Evolutionary conservation across 2,888 invertebrate species (phyloP), one percentile per base, ranked within the genome.

Genomic region (Drosophila rubida): DNA sequence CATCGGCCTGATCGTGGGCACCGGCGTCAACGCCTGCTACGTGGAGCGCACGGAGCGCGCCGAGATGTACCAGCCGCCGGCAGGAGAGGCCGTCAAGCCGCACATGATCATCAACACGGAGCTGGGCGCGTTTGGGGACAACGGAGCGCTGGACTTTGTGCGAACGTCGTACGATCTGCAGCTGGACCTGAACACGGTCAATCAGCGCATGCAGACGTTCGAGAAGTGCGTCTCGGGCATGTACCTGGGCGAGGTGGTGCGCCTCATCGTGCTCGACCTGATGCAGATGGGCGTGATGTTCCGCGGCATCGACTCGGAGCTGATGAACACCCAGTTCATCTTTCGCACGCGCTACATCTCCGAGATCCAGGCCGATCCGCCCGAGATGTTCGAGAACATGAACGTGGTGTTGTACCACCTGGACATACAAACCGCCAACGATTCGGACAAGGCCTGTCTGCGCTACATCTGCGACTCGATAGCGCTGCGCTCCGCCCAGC

Each of bases 1-100:
- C 87, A 93, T 98, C 91, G 98, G 97, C 86, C 62, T 88, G 44
- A 89, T 88, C 83, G 71, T 90, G 95, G 97, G 98, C 75, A 98
- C 98, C 11, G 98, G 98, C 57, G 96, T 95, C 69, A 98, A 98
- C 91, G 97, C 97, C 0, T 98, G 98, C 91, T 98, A 98, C 90
- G 95, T 98, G 64, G 85, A 86, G 90, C 22, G 23, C 5, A 57
- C 55, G 1, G n/a, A 35, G 4, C 46, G 46, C n/a, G 9, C 16
- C 2, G 45, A 57, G 25, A 45, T 46, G 25, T 39, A 46, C 1
- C 46, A 46, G 5, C n/a, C n/a, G 5, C 19, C 46, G 6, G 2
- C 39, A n/a, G n/a, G n/a, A 27, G 14, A 9, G 46, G 19, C 11
- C 6, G n/a, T 5, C 9, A 35, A 57, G n/a, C 55, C 46, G 9